These are phyloP conservation scores for Mylabris sibirica DNA, from an alignment of 2,888 invertebrate genomes.

Conservation along the genomic window DNA sequence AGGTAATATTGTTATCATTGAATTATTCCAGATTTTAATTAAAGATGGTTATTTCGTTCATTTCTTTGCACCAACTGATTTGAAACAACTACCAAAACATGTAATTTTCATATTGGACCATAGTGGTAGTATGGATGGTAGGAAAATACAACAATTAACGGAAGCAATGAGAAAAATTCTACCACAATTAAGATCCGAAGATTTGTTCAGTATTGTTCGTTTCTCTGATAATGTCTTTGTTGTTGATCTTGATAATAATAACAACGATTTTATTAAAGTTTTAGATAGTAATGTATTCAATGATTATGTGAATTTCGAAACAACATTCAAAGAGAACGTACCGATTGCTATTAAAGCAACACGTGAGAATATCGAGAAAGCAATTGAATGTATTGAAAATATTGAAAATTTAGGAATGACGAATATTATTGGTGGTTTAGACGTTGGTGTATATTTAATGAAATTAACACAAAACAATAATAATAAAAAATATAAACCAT, in stretches of 20 bases:
- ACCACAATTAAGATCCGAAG: constrained; percentile 64
- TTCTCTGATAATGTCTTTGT: constrained; percentile 54
- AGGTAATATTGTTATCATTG: no score
- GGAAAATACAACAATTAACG: constrained; percentile 59
- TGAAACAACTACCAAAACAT: constrained; percentile 58
- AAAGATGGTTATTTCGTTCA: constrained; percentile 63
- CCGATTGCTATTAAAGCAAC: background rate
- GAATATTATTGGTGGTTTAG: constrained; percentile 70
- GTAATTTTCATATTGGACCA: constrained; percentile 64
- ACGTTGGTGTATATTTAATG: constrained; percentile 58
- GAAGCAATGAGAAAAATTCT: constrained; percentile 70
- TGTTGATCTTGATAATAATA: constrained; percentile 22
- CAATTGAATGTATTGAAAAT: background rate
- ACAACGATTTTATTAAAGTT: background rate
- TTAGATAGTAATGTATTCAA: background rate
- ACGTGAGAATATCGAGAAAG: background rate
- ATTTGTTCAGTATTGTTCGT: constrained; percentile 70
- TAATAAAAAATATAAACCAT: constrained; percentile 61
- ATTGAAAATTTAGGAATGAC: constrained; percentile 54
- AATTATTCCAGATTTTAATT: constrained; percentile 36
- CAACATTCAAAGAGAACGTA: background rate
- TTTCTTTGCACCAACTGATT: constrained; percentile 61
- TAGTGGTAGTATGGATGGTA: constrained; percentile 64
- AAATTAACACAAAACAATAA: constrained; percentile 35
- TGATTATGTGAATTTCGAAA: constrained; percentile 1